Base-by-base conservation (phyloP, 2,888 invertebrate genomes). In the Synergus japonicus region DNA sequence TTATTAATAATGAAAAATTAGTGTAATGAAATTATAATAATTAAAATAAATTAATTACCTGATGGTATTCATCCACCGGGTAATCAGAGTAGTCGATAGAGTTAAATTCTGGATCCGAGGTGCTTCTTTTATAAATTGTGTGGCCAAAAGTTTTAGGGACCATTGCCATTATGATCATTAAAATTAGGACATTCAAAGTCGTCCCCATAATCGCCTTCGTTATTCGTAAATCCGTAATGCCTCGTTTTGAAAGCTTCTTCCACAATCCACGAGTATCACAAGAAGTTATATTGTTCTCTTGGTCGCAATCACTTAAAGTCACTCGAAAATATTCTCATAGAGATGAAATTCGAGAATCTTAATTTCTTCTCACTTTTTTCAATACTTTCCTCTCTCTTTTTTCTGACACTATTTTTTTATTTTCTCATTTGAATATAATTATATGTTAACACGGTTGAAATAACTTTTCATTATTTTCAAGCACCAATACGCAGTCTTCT, bases 11-110 rank as follows among this genome's bases (percentile, higher is more conserved):
- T 37, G 37, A 37, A 37, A 4, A 37, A 7, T 15, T 49, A 54
- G 8, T 54, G 15, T n/a, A 58, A 1, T 9, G 9, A 3, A 58
- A 10, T 18, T 9, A 3, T 10, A 58, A 8, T 58, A 3, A 10
- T 4, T 58, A 73, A 29, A 37, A n/a, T n/a, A n/a, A 9, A 73
- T 2, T 5, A 54, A 12, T n/a, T 54, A 73, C 73, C 54, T 73
- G 29, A 29, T 29, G 18, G 12, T 73, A 73, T n/a, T 73, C 37
- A 54, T 73, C n/a, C 54, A 54, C 12, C 8, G n/a, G 18, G 37
- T 73, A 73, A 73, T 73, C 49, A 37, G 49, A 37, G 73, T 73
- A 73, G 54, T 73, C 73, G 15, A 73, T 29, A 41, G 49, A 54
- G 54, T 18, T 73, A n/a, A 37, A 73, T 5, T 73, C 54, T 37